Evolutionary conservation across 2,113 vertebrate species (phyloP), one percentile per base, ranked within the genome.

Genomic region (Nyctereutes procyonoides): DNA sequence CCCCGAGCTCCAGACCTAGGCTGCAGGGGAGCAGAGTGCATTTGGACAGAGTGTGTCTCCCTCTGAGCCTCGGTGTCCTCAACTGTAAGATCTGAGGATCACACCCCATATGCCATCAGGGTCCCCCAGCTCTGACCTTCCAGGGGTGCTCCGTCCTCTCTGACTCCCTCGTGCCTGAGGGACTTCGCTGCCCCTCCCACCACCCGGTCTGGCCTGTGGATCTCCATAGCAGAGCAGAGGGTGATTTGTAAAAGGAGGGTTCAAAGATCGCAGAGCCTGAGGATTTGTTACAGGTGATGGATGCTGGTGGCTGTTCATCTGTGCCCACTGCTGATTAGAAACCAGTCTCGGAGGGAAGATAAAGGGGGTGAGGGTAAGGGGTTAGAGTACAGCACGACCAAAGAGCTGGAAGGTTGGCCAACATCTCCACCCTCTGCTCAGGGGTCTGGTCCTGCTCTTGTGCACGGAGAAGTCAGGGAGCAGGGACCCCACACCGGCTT

Each of bases 231-330:
- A 16, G 58, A 60, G 65, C 24, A 79, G 28, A 58, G 51, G 38
- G 35, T 96, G 97, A 90, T 93, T 93, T 56, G 80, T 43, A 80
- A 67, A 76, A 82, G 69, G 60, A 24, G 38, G 26, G 53, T 38
- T 30, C 62, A 15, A 62, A 88, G 95, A 76, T 93, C 28, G 6
- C 88, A 60, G 82, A 20, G 76, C 62, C 88, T 43, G 90, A 24
- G 30, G 62, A 74, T 92, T 22, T 56, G 79, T 62, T 69, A 22
- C 35, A 26, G 26, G 93, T 90, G 95, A 94, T 43, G 38, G 74
- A 92, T 67, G 80, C 71, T 35, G 56, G 69, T 2, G 26, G 62
- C 56, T 4, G 1, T 74, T 80, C 71, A 12, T 88, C 84, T 94
- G 69, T 76, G 62, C 51, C 83, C 10, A 17, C 35, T 2, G 62